Conservation (phyloP, 1,140 invertebrate species). For the Paralvinella palmiformis region DNA sequence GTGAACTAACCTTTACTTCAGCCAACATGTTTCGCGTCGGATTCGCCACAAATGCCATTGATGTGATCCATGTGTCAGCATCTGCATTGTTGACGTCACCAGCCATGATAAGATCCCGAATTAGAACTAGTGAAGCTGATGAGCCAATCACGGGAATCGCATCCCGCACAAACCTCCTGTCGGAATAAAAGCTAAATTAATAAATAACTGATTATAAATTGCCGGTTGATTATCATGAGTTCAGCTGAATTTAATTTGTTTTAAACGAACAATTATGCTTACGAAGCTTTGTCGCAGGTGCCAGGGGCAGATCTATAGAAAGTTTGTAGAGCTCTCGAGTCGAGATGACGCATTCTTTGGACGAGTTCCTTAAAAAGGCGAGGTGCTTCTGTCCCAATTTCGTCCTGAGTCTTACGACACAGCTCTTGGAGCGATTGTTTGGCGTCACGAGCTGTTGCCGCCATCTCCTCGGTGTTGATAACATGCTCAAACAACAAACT, state of each 20-base stretch:
- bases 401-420: constrained; percentile 26
- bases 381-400: constrained; percentile 42
- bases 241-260: no score
- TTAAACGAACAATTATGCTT: no score
- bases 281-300: no score
- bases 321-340: no score
- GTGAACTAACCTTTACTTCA: constrained; percentile 50
- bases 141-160: constrained; percentile 77
- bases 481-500: constrained; percentile 28
- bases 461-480: constrained; percentile 1
- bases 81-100: constrained; percentile 61
- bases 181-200: constrained; percentile 12
- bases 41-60: constrained; percentile 69
- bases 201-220: no score
- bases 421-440: constrained; percentile 29
- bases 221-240: no score
- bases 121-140: constrained; percentile 67
- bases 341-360: constrained; percentile 26
- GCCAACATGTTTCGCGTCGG: constrained; percentile 65
- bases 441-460: constrained; percentile 16
- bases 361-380: constrained; percentile 44
- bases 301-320: no score
- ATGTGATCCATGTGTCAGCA: constrained; percentile 69
- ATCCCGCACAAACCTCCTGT: constrained; percentile 56
- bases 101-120: constrained; percentile 69